These are phyloP conservation scores for Polydesmus complanatus DNA, from an alignment of 2,888 invertebrate genomes.

Conservation along the genomic window DNA sequence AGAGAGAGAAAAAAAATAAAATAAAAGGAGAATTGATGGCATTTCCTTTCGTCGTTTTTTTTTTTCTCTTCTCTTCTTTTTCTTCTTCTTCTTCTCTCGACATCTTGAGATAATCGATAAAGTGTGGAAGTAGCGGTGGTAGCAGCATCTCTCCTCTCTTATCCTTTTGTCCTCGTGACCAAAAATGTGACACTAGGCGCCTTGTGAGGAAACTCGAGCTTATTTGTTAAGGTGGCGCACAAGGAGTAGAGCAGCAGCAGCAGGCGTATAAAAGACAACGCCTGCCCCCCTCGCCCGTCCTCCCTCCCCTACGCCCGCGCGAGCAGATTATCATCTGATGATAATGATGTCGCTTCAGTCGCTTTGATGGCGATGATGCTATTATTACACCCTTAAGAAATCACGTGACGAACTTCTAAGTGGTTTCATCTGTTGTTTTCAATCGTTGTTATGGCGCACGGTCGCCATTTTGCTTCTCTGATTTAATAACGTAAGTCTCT, in stretches of 20 bases:
- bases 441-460: neutral
- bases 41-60: neutral
- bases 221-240: neutral
- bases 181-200: neutral
- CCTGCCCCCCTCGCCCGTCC: too few species aligned
- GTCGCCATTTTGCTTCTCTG: too few species aligned
- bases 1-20: too few species aligned
- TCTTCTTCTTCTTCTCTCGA: too few species aligned
- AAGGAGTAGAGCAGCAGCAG: too few species aligned
- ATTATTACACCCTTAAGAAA: neutral
- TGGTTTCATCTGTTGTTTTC: neutral
- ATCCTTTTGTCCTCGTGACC: neutral
- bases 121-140: too few species aligned
- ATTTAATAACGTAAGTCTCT: too few species aligned
- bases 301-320: too few species aligned
- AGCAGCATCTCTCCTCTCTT: neutral
- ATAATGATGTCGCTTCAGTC: neutral
- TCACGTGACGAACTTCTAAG: neutral
- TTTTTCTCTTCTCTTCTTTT: too few species aligned
- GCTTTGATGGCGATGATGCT: neutral
- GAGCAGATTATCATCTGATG: neutral
- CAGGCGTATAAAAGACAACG: too few species aligned
- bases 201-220: neutral
- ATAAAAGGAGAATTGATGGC: neutral
- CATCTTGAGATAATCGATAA: neutral